Evolutionary conservation across 2,113 vertebrate genomes (phyloP), one percentile per base, ranked within the genome.

Genomic region (Lipotes vexillifer): DNA sequence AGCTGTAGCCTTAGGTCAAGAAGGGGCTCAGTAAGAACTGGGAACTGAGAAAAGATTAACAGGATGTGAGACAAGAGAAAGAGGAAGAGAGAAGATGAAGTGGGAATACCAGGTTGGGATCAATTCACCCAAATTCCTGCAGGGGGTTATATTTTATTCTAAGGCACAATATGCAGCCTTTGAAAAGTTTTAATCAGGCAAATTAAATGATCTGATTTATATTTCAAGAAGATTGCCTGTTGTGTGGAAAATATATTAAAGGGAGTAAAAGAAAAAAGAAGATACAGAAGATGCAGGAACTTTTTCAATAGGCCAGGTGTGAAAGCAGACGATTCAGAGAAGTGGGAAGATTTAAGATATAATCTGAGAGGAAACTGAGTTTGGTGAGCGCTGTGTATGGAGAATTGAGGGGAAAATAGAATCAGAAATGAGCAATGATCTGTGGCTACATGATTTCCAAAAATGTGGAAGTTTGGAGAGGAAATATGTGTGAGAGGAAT

Each of bases 311-410:
- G 55, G 9, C 21, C 15, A 31, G 14, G 46, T 4, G 21, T 23
- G 4, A 41, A 17, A 41, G 14, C 20, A 10, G 4, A 38, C 7
- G 20, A 44, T 8, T 41, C 8, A 3, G 57, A 25, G 15, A n/a
- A 10, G 3, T 8, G 29, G 59, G 61, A 25, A 9, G 59, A 20
- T 4, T 13, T 52, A 5, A 61, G 41, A 61, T 2, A 2, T 7
- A 13, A 36, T 25, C 1, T n/a, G 46, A 52, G 15, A 61, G 38
- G 23, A 72, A 17, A 49, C 3, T 44, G 31, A 31, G 6, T 44
- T 21, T 20, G 12, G 25, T 27, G 44, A 25, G 10, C 7, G 9
- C 0, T 0, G 20, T 17, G 63, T 20, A 6, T 0, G 23, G 12
- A 49, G 55, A 71, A 41, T 3, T 36, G n/a, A 69, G 31, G 38